A percentile compares a stretch with the other conserved stretches of the same genome.
Conservation (phyloP, 1,140 invertebrate species). For the Lucilia cuprina region DNA sequence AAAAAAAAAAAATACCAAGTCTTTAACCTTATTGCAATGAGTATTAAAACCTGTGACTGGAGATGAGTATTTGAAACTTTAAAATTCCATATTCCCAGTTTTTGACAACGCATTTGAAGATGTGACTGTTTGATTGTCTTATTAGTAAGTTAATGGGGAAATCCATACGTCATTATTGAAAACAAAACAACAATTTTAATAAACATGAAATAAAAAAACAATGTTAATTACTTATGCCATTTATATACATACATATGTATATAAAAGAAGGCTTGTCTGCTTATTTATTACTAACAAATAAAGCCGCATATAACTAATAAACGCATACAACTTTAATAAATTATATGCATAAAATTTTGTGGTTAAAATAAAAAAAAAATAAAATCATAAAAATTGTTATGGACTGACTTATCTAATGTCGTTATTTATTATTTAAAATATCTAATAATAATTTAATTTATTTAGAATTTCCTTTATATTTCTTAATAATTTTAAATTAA, state of each 20-base stretch:
- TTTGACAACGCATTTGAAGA: not conserved
- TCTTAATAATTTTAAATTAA: not conserved
- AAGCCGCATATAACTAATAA: not conserved
- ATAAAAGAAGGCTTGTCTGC: not conserved
- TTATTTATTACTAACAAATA: not conserved
- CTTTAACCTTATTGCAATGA: not conserved
- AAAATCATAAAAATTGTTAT: not conserved
- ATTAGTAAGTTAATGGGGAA: constrained; percentile 20
- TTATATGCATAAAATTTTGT: not conserved
- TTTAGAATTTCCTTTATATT: constrained; percentile 6
- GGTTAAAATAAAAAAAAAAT: not conserved
- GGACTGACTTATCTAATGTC: not conserved
- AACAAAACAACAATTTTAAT: not conserved
- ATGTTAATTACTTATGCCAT: not conserved
- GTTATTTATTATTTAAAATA: not conserved
- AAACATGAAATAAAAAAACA: not conserved
- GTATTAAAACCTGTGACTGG: too few species aligned
- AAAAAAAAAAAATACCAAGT: not conserved
- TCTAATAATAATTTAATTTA: not conserved
- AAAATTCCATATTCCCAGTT: too few species aligned
- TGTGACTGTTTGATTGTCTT: not conserved
- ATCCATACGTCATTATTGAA: constrained; percentile 23
- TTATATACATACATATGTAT: too few species aligned
- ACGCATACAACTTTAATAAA: not conserved
- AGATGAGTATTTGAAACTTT: not conserved